phyloP scores from a whole-genome alignment of 53 echinoderm and acorn worm species.

The Paracentrotus lividus region DNA sequence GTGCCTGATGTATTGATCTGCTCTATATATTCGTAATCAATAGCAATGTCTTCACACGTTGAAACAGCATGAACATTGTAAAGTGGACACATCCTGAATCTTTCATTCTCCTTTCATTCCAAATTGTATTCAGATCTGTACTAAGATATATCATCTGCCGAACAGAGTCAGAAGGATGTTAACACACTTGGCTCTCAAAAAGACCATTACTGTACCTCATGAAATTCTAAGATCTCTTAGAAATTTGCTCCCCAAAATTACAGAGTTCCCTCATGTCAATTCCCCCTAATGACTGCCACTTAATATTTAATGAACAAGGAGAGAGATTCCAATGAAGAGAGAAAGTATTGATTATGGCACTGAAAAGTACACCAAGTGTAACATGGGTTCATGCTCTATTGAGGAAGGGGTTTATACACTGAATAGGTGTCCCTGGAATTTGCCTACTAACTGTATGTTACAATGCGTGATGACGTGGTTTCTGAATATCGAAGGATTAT shows the following conservation, averaged over 20 bases:
- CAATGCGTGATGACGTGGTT: neutral
- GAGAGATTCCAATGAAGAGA: slow-evolving; percentile 37
- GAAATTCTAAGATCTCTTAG: neutral
- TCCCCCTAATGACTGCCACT: slow-evolving; percentile 11
- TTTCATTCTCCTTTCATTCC: neutral
- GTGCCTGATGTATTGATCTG: neutral
- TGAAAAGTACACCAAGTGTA: neutral
- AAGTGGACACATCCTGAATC: neutral
- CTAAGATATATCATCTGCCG: neutral
- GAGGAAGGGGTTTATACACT: neutral
- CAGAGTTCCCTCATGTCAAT: neutral
- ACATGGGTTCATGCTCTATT: slow-evolving; percentile 29
- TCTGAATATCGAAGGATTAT: neutral
- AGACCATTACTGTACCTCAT: neutral
- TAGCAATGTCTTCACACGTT: neutral
- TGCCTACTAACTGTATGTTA: neutral
- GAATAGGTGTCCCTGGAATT: slow-evolving; percentile 35
- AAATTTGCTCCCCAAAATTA: neutral
- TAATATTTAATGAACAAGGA: slow-evolving; percentile 36
- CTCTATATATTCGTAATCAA: neutral
- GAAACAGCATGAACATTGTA: neutral
- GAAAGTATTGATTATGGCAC: slow-evolving; percentile 34
- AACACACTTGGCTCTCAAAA: too few species aligned
- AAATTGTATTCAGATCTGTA: neutral
- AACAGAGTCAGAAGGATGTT: too few species aligned